Conservation (phyloP, 2,113 vertebrate species). For the Actinemys pallida region DNA sequence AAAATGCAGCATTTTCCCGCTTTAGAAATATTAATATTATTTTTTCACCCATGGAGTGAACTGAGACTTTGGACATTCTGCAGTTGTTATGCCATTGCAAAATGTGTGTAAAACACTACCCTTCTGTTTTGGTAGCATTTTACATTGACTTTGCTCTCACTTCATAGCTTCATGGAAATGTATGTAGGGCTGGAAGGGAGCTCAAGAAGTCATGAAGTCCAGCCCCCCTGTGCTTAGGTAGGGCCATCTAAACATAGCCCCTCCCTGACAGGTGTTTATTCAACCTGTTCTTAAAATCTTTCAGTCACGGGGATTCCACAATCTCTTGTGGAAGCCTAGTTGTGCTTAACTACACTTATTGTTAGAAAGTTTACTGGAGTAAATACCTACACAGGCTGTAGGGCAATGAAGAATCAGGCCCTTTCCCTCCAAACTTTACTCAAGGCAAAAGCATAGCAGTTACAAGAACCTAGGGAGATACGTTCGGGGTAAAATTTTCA, state of each 20-base stretch:
- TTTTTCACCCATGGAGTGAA: not conserved
- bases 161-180: not conserved
- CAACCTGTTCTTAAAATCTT: not conserved
- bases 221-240: not conserved
- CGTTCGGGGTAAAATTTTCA: not conserved
- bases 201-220: not conserved
- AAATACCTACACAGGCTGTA: not conserved
- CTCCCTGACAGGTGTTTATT: not conserved
- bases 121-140: not conserved
- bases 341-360: not conserved
- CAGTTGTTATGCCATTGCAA: not conserved
- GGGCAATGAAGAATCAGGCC: not conserved
- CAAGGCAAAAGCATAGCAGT: not conserved
- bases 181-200: not conserved
- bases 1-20: rapidly evolving
- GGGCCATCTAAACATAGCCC: not conserved
- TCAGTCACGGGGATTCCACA: not conserved
- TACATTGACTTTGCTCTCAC: not conserved
- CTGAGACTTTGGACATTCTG: not conserved
- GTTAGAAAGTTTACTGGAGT: not conserved
- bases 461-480: not conserved
- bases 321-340: not conserved
- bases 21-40: not conserved
- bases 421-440: not conserved
- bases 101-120: not conserved